Conservation (phyloP, 1,140 invertebrate species). For the Phthorimaea operculella region DNA sequence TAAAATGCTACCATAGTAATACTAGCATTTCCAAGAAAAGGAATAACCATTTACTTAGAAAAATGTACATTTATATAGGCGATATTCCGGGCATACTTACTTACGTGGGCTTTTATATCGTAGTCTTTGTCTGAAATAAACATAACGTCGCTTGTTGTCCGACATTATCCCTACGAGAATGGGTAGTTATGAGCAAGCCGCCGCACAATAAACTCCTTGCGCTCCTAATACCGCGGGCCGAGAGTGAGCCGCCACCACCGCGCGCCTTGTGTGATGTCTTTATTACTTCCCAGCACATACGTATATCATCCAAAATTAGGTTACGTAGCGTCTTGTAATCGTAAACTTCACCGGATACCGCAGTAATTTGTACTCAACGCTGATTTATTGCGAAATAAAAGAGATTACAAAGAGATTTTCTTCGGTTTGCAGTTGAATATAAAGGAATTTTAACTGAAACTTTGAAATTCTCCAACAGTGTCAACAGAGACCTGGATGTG, state of each 20-base stretch:
- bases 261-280: slow-evolving; percentile 41
- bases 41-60: no score
- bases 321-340: neutral
- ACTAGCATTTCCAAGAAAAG: no score
- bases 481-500: no score
- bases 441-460: no score
- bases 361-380: no score
- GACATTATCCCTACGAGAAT: slow-evolving; percentile 55
- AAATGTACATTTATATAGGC: no score
- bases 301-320: neutral
- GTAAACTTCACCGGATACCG: no score
- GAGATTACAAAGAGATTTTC: no score
- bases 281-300: slow-evolving; percentile 29
- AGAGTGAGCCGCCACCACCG: slow-evolving; percentile 22
- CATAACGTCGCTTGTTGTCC: slow-evolving; percentile 50
- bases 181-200: slow-evolving; percentile 56
- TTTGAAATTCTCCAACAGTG: no score
- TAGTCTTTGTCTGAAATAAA: slow-evolving; percentile 45
- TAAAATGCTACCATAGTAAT: no score
- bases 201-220: slow-evolving; percentile 55
- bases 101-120: slow-evolving; percentile 26
- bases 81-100: slow-evolving; percentile 30
- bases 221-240: slow-evolving; percentile 44
- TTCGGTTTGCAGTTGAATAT: no score
- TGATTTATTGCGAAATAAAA: no score